phyloP scores from a whole-genome alignment of 2,797 vertebrate genomes.

The Myotis findleyi region DNA sequence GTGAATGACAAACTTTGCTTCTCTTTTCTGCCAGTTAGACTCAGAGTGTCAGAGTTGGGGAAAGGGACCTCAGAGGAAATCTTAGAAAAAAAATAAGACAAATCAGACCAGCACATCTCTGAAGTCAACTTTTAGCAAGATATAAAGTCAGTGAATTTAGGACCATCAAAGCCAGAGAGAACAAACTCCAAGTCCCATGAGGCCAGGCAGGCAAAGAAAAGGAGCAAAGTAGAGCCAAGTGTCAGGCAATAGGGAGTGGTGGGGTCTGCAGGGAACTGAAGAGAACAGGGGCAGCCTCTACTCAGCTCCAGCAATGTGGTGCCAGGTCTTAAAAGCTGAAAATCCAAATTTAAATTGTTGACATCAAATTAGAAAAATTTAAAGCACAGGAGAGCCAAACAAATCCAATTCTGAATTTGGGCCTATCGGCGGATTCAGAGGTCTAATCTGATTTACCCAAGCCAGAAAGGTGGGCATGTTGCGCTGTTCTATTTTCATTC shows the following conservation, averaged over 20 bases:
- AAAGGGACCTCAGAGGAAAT: conserved; percentile 1
- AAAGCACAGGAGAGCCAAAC: conserved; percentile 27
- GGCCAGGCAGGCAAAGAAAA: neutral
- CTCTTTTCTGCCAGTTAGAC: conserved; percentile 53
- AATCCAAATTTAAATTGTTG: conserved; percentile 53
- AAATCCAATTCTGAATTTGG: conserved; percentile 36
- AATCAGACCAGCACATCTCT: neutral
- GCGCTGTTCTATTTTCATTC: neutral
- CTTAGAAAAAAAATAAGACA: neutral
- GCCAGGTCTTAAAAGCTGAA: neutral
- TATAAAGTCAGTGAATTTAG: conserved; percentile 42
- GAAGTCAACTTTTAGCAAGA: neutral
- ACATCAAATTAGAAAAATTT: conserved; percentile 53
- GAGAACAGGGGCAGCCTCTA: neutral
- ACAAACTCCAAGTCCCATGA: neutral
- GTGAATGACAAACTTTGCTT: conserved; percentile 64
- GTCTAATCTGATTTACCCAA: neutral
- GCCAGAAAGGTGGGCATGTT: neutral
- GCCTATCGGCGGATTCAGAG: neutral
- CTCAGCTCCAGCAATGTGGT: neutral
- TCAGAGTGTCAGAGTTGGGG: conserved; percentile 8
- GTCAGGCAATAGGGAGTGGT: neutral
- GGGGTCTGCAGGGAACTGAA: neutral
- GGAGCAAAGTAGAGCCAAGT: neutral
- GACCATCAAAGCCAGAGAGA: neutral